Percentiles rank a stretch among this genome's conserved stretches.
These are phyloP conservation scores for Tachina grossa DNA, from an alignment of 2,888 invertebrate genomes.

Conservation along the genomic window DNA sequence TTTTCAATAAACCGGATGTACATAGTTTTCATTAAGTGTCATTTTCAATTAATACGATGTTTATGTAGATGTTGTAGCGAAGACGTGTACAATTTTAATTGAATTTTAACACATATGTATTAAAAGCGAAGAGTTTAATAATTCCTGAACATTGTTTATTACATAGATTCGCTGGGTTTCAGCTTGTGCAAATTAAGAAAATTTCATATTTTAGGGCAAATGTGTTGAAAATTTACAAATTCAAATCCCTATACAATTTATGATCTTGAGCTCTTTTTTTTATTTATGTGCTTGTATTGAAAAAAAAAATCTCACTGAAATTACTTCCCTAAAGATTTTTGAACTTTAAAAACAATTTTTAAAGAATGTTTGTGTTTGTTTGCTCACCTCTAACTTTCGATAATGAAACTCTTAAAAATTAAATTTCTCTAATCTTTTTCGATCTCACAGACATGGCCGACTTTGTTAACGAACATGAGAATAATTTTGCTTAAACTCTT, in stretches of 20 bases:
- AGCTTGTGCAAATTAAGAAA: too few species aligned
- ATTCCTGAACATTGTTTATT: too few species aligned
- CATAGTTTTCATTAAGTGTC: slow-evolving; percentile 32
- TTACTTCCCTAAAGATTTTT: slow-evolving; percentile 34
- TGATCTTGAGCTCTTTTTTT: not conserved
- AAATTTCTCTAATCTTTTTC: slow-evolving; percentile 4
- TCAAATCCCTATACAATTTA: too few species aligned
- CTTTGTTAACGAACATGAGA: slow-evolving; percentile 38
- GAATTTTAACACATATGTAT: slow-evolving; percentile 6
- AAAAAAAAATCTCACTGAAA: not conserved
- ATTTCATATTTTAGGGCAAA: too few species aligned
- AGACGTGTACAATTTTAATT: slow-evolving; percentile 27
- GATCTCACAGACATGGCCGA: slow-evolving; percentile 10
- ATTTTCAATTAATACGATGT: slow-evolving; percentile 20
- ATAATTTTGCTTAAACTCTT: slow-evolving; percentile 18
- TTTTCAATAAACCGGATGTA: slow-evolving; percentile 51
- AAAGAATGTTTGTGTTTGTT: slow-evolving; percentile 24
- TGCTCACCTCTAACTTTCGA: slow-evolving; percentile 54
- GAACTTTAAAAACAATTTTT: slow-evolving; percentile 50
- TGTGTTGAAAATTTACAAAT: too few species aligned
- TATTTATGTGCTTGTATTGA: not conserved
- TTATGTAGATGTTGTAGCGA: not conserved
- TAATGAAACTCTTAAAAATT: slow-evolving; percentile 41
- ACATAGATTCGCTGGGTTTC: too few species aligned
- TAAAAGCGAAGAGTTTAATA: not conserved